Percentiles rank a stretch among this genome's conserved stretches.
Conservation (phyloP, 2,113 vertebrate genomes). For the Uria aalge region DNA sequence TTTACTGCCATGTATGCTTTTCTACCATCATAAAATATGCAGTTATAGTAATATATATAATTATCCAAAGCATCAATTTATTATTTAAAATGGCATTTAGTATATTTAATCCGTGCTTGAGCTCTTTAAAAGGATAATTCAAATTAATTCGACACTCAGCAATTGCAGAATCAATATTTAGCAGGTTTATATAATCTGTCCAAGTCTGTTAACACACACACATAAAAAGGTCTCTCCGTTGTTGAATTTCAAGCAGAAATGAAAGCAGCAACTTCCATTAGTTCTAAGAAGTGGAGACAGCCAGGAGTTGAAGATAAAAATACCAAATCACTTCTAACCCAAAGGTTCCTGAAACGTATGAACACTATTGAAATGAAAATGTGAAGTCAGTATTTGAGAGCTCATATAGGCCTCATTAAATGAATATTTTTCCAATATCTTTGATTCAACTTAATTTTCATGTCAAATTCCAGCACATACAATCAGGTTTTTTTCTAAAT, state of each 20-base stretch:
- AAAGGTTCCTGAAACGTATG: background rate
- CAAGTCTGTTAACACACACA: background rate
- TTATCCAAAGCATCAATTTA: background rate
- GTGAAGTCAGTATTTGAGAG: background rate
- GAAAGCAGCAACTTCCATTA: background rate
- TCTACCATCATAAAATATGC: background rate
- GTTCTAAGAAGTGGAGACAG: background rate
- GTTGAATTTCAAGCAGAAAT: conserved; percentile 9
- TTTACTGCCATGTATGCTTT: background rate
- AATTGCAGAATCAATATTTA: conserved; percentile 12
- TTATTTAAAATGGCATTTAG: background rate
- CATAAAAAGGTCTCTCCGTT: background rate
- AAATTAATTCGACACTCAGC: background rate
- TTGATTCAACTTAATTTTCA: background rate
- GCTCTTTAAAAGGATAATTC: background rate
- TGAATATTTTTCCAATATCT: background rate
- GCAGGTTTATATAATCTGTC: background rate
- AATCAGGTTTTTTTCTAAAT: background rate
- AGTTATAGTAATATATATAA: background rate
- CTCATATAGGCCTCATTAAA: background rate
- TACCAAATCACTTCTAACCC: background rate
- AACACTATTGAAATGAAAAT: background rate
- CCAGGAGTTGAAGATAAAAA: conserved; percentile 30
- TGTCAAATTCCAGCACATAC: background rate
- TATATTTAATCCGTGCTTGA: background rate